Percentiles rank a stretch among this genome's conserved stretches.
Conservation (phyloP, 2,888 invertebrate species). For the Cryptocheilus praepositus region DNA sequence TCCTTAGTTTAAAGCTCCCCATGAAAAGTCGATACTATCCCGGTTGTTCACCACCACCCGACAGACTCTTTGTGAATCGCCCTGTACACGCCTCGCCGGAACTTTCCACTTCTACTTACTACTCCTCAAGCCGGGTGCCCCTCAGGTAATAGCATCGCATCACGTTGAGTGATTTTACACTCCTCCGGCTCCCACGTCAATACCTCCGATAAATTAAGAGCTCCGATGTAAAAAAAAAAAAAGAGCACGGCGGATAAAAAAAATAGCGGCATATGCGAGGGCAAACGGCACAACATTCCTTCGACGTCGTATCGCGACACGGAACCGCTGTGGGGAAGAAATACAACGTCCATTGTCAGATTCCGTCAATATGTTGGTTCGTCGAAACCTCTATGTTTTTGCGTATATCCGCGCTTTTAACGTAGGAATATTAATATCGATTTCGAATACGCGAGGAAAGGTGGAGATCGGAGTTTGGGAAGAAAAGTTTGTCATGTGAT, state of each 20-base stretch:
- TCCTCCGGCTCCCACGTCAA: slow-evolving; percentile 42
- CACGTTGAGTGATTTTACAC: slow-evolving; percentile 54
- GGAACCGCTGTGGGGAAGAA: no score
- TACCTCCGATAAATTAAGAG: slow-evolving; percentile 50
- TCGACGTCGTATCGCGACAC: no score
- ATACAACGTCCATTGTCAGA: no score
- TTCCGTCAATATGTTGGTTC: no score
- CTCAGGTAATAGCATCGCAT: slow-evolving; percentile 47
- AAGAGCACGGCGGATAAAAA: slow-evolving; percentile 12
- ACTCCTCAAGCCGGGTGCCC: slow-evolving; percentile 27
- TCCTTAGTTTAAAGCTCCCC: no score
- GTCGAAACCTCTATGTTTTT: no score
- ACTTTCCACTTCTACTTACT: slow-evolving; percentile 5
- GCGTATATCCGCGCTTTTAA: no score
- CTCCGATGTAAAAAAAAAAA: slow-evolving; percentile 5
- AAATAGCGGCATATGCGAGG: slow-evolving; percentile 16
- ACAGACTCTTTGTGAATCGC: not conserved
- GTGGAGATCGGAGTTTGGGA: no score
- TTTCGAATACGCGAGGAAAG: no score
- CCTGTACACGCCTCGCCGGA: not conserved
- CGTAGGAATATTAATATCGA: no score
- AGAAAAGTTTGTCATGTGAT: no score
- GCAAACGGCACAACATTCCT: slow-evolving; percentile 21
- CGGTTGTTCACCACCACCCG: not conserved
- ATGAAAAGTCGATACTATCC: no score